phyloP scores from a whole-genome alignment of 2,113 vertebrate genomes.

The Probosciger aterrimus region DNA sequence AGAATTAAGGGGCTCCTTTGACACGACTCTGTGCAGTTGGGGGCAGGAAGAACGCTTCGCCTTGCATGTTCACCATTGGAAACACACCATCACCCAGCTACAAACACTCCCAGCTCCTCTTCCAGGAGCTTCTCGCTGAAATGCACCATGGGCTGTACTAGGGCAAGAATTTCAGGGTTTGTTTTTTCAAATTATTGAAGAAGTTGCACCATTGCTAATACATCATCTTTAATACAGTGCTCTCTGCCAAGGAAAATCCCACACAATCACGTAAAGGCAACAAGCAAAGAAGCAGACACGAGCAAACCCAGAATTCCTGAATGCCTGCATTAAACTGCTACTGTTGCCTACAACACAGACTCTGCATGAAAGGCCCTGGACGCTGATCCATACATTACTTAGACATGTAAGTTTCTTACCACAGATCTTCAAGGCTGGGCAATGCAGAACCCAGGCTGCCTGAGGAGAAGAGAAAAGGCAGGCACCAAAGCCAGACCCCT shows the following conservation, averaged over 20 bases:
- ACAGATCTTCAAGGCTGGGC: not conserved
- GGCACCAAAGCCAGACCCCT: not conserved
- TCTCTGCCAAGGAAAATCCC: conserved; percentile 40
- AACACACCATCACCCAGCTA: not conserved
- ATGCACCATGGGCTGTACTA: not conserved
- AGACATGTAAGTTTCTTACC: not conserved
- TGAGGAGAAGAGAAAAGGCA: not conserved
- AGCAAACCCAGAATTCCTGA: conserved; percentile 46
- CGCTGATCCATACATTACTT: not conserved
- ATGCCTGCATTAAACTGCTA: not conserved
- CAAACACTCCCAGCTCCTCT: not conserved
- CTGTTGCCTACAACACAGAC: conserved; percentile 1
- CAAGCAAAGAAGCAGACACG: conserved; percentile 20
- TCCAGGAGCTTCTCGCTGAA: not conserved
- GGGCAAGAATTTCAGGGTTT: conserved; percentile 9
- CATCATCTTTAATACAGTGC: not conserved
- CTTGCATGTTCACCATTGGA: not conserved
- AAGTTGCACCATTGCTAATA: conserved; percentile 30
- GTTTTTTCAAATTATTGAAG: not conserved
- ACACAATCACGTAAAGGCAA: conserved; percentile 2
- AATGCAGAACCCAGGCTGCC: not conserved
- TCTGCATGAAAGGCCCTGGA: not conserved
- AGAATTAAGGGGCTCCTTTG: not conserved
- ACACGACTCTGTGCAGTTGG: accelerated
- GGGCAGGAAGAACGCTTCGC: accelerated